Percentiles rank a stretch among this genome's conserved stretches.
Conservation (phyloP, 2,888 invertebrate species). For the Gymnocheta viridis region DNA sequence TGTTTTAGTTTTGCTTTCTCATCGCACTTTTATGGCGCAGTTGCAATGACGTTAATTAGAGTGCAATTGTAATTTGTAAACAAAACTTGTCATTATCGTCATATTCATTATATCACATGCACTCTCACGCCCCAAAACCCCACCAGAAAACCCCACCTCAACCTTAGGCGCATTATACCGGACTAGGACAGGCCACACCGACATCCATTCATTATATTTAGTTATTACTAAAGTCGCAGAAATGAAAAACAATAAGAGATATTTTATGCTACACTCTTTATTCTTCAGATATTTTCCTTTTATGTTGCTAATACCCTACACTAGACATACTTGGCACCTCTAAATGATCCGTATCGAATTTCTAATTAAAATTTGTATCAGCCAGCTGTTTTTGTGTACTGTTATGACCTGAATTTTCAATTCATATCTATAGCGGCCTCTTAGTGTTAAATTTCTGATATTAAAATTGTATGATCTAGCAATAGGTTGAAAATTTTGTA, state of each 20-base stretch:
- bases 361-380: no score
- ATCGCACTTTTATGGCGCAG: slow-evolving; percentile 50
- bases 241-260: background rate
- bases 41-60: slow-evolving; percentile 71
- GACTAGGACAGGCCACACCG: background rate
- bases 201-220: slow-evolving; percentile 34
- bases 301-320: background rate
- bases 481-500: no score
- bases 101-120: slow-evolving; percentile 34
- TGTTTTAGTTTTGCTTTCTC: slow-evolving; percentile 17
- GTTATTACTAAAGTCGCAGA: slow-evolving; percentile 25
- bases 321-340: background rate
- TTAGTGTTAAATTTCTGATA: no score
- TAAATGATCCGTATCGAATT: no score
- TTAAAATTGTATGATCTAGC: no score
- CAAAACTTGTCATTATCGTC: slow-evolving; percentile 53
- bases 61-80: slow-evolving; percentile 68
- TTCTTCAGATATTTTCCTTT: background rate
- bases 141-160: slow-evolving; percentile 8
- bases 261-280: background rate
- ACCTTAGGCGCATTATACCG: background rate
- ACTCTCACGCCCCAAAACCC: slow-evolving; percentile 29
- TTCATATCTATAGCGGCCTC: no score
- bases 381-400: no score
- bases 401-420: no score